A percentile compares a stretch with the other conserved stretches of the same genome.
Conservation (phyloP, 2,888 invertebrate species). For the Drosophila pullipes region DNA sequence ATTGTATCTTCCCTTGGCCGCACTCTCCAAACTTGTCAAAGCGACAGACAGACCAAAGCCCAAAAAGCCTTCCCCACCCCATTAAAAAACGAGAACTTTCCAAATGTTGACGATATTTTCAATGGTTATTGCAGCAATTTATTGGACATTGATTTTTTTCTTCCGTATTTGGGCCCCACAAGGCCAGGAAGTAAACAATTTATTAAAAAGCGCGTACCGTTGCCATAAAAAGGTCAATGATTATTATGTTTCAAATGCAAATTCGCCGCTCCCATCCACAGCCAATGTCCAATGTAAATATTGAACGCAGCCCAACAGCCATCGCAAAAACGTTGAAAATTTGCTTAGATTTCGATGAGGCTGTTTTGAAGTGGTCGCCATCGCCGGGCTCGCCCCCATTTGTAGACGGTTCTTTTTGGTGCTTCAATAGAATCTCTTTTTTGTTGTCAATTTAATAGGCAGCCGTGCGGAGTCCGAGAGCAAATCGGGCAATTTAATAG, state of each 20-base stretch:
- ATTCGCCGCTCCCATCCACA: slow-evolving; percentile 24
- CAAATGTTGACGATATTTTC: slow-evolving; percentile 52
- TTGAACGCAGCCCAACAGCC: slow-evolving; percentile 32
- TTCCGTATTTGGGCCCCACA: slow-evolving; percentile 15
- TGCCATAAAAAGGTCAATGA: slow-evolving; percentile 75
- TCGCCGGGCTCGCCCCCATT: neutral
- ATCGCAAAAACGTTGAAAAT: slow-evolving; percentile 20
- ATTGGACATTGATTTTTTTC: slow-evolving; percentile 69
- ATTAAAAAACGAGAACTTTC: slow-evolving; percentile 2
- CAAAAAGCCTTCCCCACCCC: neutral
- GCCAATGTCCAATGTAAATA: slow-evolving; percentile 46
- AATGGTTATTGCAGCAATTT: slow-evolving; percentile 68
- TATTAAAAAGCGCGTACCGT: slow-evolving; percentile 71
- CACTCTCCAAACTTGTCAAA: slow-evolving; percentile 54
- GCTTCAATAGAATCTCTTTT: slow-evolving; percentile 34
- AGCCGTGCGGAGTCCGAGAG: neutral
- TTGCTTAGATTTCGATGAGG: slow-evolving; percentile 54
- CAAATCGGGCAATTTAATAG: neutral
- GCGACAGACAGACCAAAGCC: slow-evolving; percentile 7
- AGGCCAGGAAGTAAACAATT: slow-evolving; percentile 71
- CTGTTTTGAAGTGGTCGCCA: slow-evolving; percentile 38
- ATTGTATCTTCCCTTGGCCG: slow-evolving; percentile 63
- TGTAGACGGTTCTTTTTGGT: slow-evolving; percentile 42
- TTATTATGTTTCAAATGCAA: slow-evolving; percentile 67
- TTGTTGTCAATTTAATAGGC: slow-evolving; percentile 10